Percentiles rank a stretch among this genome's conserved stretches.
These are phyloP conservation scores for Callorhinus ursinus DNA, from an alignment of 2,113 vertebrate genomes.

Conservation along the genomic window DNA sequence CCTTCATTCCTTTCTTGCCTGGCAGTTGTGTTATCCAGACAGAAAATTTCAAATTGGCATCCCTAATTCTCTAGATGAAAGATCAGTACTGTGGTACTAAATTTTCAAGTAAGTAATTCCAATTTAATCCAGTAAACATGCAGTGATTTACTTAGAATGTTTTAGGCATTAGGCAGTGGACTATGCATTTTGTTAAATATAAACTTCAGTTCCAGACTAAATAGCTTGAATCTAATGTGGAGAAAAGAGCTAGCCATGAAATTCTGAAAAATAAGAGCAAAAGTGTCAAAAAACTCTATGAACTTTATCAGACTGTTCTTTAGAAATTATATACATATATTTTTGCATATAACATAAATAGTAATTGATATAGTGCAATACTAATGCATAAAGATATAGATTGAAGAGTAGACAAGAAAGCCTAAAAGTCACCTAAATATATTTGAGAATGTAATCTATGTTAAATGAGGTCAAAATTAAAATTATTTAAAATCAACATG, in stretches of 20 bases:
- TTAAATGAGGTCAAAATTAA: slow-evolving; percentile 31
- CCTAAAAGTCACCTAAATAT: not conserved
- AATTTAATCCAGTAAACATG: not conserved
- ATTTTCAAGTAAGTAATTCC: slow-evolving; percentile 16
- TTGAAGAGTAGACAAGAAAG: not conserved
- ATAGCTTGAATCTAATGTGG: not conserved
- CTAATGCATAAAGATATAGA: not conserved
- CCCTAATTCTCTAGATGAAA: not conserved
- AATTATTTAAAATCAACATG: not conserved
- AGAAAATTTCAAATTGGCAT: not conserved
- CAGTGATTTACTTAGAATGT: not conserved
- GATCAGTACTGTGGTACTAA: not conserved
- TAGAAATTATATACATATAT: not conserved
- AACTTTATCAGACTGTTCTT: not conserved
- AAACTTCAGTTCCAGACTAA: not conserved
- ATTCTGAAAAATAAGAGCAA: not conserved
- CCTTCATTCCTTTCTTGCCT: not conserved
- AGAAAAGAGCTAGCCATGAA: not conserved
- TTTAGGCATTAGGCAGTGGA: not conserved
- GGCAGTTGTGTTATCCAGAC: not conserved
- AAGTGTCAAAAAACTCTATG: not conserved
- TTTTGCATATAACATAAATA: not conserved
- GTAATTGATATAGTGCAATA: not conserved
- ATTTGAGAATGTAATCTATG: not conserved
- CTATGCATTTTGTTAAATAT: not conserved